Percentiles rank a stretch among this genome's conserved stretches.
phyloP scores from a whole-genome alignment of 2,113 vertebrate genomes.

The Psittacula cyanocephala region DNA sequence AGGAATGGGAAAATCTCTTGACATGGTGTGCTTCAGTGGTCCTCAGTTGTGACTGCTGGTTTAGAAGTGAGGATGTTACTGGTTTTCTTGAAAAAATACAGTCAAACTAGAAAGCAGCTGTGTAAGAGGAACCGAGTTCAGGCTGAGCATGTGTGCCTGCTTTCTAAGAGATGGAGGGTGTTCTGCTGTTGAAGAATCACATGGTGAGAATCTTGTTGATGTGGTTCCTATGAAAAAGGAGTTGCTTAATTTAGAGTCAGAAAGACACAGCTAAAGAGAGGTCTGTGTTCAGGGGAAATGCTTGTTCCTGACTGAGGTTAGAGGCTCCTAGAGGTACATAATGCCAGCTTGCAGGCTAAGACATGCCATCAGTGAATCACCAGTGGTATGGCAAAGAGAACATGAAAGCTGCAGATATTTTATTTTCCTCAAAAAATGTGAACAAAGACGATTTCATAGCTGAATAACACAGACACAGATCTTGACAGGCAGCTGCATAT shows the following conservation, averaged over 20 bases:
- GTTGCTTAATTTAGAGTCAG: neutral
- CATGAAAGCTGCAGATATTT: neutral
- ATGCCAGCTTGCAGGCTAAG: neutral
- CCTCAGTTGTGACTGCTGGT: neutral
- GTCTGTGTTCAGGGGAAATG: neutral
- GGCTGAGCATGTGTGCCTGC: neutral
- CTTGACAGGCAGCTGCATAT: neutral
- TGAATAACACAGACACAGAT: neutral
- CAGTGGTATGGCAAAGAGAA: neutral
- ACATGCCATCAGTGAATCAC: neutral
- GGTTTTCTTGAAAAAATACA: neutral
- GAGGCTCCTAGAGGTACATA: fast-evolving
- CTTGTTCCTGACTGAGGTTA: neutral
- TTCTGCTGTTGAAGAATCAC: neutral
- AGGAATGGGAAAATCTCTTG: neutral
- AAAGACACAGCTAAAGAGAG: neutral
- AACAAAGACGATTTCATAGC: neutral
- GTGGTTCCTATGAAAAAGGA: neutral
- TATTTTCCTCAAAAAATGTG: neutral
- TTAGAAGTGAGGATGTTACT: neutral
- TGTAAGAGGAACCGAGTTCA: neutral
- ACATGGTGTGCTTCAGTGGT: neutral
- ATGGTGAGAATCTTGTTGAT: no score
- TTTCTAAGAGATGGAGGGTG: neutral
- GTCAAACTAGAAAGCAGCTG: neutral